A percentile compares a stretch with the other conserved stretches of the same genome.
These are phyloP conservation scores for Drosophila pachea DNA, from an alignment of 1,140 invertebrate species.

Conservation along the genomic window DNA sequence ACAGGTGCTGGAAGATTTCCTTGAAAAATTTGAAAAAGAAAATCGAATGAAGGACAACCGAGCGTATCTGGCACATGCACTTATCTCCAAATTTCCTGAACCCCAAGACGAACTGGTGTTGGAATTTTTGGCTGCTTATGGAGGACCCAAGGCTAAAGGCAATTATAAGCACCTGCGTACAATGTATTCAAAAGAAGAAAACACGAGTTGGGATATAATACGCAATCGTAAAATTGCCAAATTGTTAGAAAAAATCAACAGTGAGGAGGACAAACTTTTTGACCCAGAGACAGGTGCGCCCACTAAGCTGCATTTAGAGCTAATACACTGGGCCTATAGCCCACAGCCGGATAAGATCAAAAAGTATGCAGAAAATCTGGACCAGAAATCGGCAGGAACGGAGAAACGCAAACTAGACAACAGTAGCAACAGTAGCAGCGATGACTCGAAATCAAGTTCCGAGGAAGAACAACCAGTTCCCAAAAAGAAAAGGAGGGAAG, in stretches of 20 bases:
- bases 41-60: slow-evolving; percentile 83
- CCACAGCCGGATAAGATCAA: slow-evolving; percentile 81
- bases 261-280: slow-evolving; percentile 80
- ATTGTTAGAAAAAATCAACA: slow-evolving; percentile 81
- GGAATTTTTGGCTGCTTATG: slow-evolving; percentile 68
- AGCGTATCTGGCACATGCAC: slow-evolving; percentile 79
- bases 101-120: slow-evolving; percentile 68
- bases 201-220: slow-evolving; percentile 83
- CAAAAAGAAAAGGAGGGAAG: slow-evolving; percentile 64
- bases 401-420: slow-evolving; percentile 66
- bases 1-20: slow-evolving; percentile 82
- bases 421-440: slow-evolving; percentile 43
- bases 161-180: slow-evolving; percentile 84
- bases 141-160: slow-evolving; percentile 80
- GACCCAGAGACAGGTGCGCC: slow-evolving; percentile 81
- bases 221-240: slow-evolving; percentile 81
- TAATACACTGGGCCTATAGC: slow-evolving; percentile 84
- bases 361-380: slow-evolving; percentile 55
- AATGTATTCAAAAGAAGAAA: slow-evolving; percentile 80
- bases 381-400: slow-evolving; percentile 52
- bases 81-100: slow-evolving; percentile 66
- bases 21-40: slow-evolving; percentile 82
- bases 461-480: slow-evolving; percentile 51
- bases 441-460: slow-evolving; percentile 30
- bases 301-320: slow-evolving; percentile 81